Evolutionary conservation across 2,888 invertebrate genomes (phyloP).

Genomic region (Philopedon plagiatum): DNA sequence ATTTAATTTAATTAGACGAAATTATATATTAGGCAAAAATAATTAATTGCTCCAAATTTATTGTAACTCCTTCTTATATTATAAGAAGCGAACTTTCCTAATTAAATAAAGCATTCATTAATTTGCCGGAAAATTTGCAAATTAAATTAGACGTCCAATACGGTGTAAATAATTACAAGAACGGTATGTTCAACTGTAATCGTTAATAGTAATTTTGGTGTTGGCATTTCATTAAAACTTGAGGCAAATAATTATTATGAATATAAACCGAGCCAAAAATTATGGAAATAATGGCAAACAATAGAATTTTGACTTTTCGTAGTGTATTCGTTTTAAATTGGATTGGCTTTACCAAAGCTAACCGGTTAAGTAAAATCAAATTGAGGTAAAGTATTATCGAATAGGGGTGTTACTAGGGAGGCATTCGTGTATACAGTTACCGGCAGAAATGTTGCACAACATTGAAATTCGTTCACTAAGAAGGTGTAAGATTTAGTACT

Average conservation of each 20-base stretch:
- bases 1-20: too few species aligned
- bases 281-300: background rate
- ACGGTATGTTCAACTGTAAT: slow-evolving; percentile 10
- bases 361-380: background rate
- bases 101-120: slow-evolving; percentile 15
- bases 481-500: too few species aligned
- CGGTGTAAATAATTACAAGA: slow-evolving; percentile 14
- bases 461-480: too few species aligned
- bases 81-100: slow-evolving; percentile 4
- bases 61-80: background rate
- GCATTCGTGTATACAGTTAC: too few species aligned
- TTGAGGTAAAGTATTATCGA: background rate
- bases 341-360: background rate
- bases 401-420: too few species aligned
- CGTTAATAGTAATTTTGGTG: slow-evolving; percentile 18
- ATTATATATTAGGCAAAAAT: background rate
- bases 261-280: slow-evolving; percentile 2
- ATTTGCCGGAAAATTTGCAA: background rate
- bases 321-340: slow-evolving; percentile 2
- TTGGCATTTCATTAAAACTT: slow-evolving; percentile 28
- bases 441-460: too few species aligned
- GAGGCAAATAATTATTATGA: slow-evolving; percentile 6
- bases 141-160: slow-evolving; percentile 6
- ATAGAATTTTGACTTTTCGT: slow-evolving; percentile 5
- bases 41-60: background rate